phyloP scores from a whole-genome alignment of 35 echinoderm and acorn worm species.

The Anneissia japonica region DNA sequence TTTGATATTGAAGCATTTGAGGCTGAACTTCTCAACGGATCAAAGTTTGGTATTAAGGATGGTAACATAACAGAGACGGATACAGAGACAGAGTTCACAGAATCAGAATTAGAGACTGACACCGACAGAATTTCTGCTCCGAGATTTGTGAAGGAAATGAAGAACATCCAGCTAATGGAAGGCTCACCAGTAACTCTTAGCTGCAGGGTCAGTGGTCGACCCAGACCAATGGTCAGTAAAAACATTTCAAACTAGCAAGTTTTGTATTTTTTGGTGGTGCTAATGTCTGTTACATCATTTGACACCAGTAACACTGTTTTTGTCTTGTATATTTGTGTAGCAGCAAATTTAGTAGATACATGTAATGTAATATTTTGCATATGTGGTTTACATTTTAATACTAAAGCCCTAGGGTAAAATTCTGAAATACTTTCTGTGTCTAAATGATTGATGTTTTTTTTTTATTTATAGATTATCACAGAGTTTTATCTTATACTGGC shows the following conservation, averaged over 20 bases:
- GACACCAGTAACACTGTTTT: neutral
- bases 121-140: slow-evolving; percentile 50
- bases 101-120: slow-evolving; percentile 90
- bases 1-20: slow-evolving; percentile 87
- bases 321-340: neutral
- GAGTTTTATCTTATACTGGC: too few species aligned
- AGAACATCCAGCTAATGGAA: slow-evolving; percentile 72
- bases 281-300: neutral
- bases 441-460: too few species aligned
- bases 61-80: slow-evolving; percentile 50
- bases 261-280: too few species aligned
- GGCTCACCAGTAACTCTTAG: slow-evolving; percentile 64
- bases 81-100: slow-evolving; percentile 79
- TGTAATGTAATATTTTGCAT: too few species aligned
- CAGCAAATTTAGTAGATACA: too few species aligned
- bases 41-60: slow-evolving; percentile 34
- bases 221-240: slow-evolving; percentile 71
- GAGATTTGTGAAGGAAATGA: slow-evolving; percentile 80
- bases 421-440: too few species aligned
- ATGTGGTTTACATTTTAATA: too few species aligned
- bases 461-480: too few species aligned
- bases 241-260: too few species aligned
- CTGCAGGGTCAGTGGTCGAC: slow-evolving; percentile 68
- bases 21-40: slow-evolving; percentile 55
- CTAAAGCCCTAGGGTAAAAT: too few species aligned